These are phyloP conservation scores for Saimiri boliviensis DNA, from an alignment of 2,113 vertebrate species.

Conservation along the genomic window DNA sequence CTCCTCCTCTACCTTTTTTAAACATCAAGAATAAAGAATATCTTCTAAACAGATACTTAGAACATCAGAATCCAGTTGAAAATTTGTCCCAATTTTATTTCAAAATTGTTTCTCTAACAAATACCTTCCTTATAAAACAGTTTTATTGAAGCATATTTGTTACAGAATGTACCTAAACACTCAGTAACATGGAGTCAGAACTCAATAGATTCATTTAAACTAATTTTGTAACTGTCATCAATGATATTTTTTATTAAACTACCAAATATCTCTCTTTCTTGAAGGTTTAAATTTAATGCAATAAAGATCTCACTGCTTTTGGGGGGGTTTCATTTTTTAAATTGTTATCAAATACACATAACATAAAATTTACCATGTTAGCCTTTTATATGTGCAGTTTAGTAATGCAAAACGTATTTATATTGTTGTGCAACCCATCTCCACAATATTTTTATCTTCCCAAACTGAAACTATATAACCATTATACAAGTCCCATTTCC, in stretches of 20 bases:
- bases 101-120: background rate
- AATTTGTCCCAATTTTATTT: background rate
- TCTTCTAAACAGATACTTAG: background rate
- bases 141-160: background rate
- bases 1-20: too few species aligned
- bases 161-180: too few species aligned
- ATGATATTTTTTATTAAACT: background rate
- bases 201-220: background rate
- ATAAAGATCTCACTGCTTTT: background rate
- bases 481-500: background rate
- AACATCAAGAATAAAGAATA: background rate
- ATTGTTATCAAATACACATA: background rate
- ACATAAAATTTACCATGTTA: background rate
- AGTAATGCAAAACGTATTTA: background rate
- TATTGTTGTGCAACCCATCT: background rate
- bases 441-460: background rate
- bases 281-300: background rate
- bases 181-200: background rate
- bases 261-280: background rate
- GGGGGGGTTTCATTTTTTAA: background rate
- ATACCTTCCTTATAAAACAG: background rate
- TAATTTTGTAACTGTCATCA: background rate
- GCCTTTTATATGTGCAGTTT: background rate
- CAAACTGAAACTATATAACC: background rate
- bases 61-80: background rate